Evolutionary conservation across 2,888 invertebrate genomes (phyloP), one percentile per base, ranked within the genome.

Genomic region (Incurvaria masculella): DNA sequence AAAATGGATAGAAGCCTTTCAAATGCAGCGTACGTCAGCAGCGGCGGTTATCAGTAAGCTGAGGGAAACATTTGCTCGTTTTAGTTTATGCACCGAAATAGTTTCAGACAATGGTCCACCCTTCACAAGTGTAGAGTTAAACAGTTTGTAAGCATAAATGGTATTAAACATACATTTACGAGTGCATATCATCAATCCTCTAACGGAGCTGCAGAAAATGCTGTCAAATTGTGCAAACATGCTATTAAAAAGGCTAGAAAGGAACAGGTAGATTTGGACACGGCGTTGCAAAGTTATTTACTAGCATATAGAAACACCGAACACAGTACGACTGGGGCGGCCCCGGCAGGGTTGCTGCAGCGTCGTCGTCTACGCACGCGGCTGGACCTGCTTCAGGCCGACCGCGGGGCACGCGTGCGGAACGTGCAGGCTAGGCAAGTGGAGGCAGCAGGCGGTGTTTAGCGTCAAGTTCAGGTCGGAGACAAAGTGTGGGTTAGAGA

Each of bases 221-320:
- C 44, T 3, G 48, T 50, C 10, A 50, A 48, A 21, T 8, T 48
- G 3, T 47, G 44, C 18, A 49, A 49, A 18, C 18, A 38, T n/a
- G 46, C 47, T 2, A 40, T 49, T 1, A 49, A 47, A 17, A 49
- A 49, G 11, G 47, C 49, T 1, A 19, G 17, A 2, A n/a, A 38
- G 21, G 49, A 49, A 8, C 11, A 19, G 1, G 1, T 11, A 20
- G 33, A 46, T 4, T 5, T 43, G 8, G 46, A 46, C 6, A 6
- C 18, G 5, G 49, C 46, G 1, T 21, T 49, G 2, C 49, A 49
- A 42, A 2, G 21, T 2, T 43, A 39, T 16, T 38, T 46, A 14
- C 23, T 46, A n/a, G 21, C 39, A 5, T 46, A 46, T n/a, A 17
- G 46, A 18, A 46, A 46, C 17, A 40, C 40, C 2, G 23, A 16